Evolutionary conservation across 2,888 invertebrate genomes (phyloP).

Genomic region (Catocala nupta): DNA sequence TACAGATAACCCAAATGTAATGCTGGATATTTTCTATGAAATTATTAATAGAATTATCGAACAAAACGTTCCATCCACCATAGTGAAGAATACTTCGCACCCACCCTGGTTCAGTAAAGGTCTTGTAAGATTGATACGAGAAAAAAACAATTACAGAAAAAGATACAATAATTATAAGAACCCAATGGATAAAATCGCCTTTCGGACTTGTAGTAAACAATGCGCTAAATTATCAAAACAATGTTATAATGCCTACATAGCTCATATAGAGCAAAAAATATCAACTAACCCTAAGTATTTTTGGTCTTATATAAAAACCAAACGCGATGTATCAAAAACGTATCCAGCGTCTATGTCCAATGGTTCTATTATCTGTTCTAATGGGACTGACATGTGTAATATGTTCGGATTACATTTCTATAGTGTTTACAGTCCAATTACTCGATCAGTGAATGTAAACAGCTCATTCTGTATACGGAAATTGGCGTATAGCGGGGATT

Average conservation of each 20-base stretch:
- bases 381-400: too few species aligned
- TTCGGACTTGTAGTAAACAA: conserved; percentile 2
- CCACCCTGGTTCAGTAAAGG: conserved; percentile 9
- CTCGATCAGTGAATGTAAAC: too few species aligned
- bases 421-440: too few species aligned
- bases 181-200: conserved; percentile 11
- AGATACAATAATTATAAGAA: conserved; percentile 12
- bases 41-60: conserved; percentile 6
- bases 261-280: not conserved
- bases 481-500: too few species aligned
- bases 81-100: conserved; percentile 1
- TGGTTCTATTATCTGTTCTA: too few species aligned
- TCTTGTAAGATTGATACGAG: conserved; percentile 6
- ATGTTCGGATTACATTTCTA: too few species aligned
- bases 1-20: conserved; percentile 2
- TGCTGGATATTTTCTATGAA: conserved; percentile 8
- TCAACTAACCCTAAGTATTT: too few species aligned
- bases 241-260: conserved; percentile 2
- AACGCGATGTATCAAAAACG: too few species aligned
- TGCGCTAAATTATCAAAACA: conserved; percentile 3
- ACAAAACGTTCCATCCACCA: not conserved
- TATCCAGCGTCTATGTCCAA: too few species aligned
- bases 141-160: conserved; percentile 12
- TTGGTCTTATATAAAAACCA: too few species aligned
- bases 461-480: too few species aligned